Evolutionary conservation across 2,113 vertebrate genomes (phyloP).

Genomic region (Numenius arquata): DNA sequence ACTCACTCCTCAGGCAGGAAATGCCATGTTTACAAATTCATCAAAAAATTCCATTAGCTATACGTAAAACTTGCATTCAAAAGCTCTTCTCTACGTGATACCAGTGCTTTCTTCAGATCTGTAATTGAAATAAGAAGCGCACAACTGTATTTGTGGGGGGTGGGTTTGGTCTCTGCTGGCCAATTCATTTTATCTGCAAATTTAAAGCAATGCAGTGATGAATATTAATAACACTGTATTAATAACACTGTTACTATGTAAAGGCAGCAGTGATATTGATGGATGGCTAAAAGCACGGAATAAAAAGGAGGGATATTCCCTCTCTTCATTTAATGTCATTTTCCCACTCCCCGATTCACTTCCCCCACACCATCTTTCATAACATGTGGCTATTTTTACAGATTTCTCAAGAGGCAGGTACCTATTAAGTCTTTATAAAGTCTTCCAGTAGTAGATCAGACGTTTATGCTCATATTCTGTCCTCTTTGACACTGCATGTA

Average conservation of each 20-base stretch:
- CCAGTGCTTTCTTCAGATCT: slow-evolving; percentile 9
- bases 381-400: not conserved
- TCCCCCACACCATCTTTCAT: not conserved
- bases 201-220: slow-evolving; percentile 29
- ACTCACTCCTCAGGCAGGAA: not conserved
- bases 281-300: not conserved
- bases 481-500: not conserved
- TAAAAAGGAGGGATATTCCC: not conserved
- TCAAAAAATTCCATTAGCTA: not conserved
- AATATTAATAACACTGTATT: slow-evolving; percentile 65
- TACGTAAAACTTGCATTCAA: not conserved
- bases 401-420: not conserved
- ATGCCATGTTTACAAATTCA: not conserved
- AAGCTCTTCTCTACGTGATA: not conserved
- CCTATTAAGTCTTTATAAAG: not conserved
- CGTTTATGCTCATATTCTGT: not conserved
- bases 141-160: not conserved
- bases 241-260: slow-evolving; percentile 49
- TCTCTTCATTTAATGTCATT: not conserved
- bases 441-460: not conserved
- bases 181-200: slow-evolving; percentile 63
- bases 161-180: not conserved
- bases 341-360: not conserved
- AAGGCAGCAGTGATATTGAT: slow-evolving; percentile 42
- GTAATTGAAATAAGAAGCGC: slow-evolving; percentile 59